These are phyloP conservation scores for Tor tambroides DNA, from an alignment of 2,113 vertebrate genomes.

Conservation along the genomic window DNA sequence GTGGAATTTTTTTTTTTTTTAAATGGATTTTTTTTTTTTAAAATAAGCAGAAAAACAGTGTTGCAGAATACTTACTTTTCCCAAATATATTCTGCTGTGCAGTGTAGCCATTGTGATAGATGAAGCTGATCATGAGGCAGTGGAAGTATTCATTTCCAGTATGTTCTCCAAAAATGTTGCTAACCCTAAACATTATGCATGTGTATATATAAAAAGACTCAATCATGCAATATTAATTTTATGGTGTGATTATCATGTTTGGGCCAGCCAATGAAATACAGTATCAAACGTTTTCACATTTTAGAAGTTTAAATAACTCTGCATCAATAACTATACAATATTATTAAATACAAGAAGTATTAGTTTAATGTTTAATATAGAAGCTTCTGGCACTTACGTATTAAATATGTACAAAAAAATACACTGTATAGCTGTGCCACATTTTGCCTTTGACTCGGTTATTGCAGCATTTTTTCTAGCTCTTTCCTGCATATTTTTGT, in stretches of 20 bases:
- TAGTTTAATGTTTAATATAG: not conserved
- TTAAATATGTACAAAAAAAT: not conserved
- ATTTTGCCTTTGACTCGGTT: too few species aligned
- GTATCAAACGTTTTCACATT: not conserved
- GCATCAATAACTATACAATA: not conserved
- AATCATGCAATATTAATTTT: not conserved
- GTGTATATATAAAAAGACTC: not conserved
- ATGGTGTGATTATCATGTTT: not conserved
- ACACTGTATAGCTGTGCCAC: not conserved
- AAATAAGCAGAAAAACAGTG: not conserved
- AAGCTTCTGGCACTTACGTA: not conserved
- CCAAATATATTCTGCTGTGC: not conserved
- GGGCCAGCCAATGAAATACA: not conserved
- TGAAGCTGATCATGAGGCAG: not conserved
- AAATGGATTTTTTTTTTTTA: too few species aligned
- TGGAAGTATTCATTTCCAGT: not conserved
- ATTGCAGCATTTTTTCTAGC: not conserved
- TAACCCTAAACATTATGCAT: not conserved
- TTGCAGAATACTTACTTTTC: not conserved
- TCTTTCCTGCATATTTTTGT: not conserved
- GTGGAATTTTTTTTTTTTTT: too few species aligned
- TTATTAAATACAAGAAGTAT: not conserved
- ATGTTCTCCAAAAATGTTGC: not conserved
- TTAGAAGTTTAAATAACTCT: not conserved
- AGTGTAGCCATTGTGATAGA: not conserved